Evolutionary conservation across 2,113 vertebrate species (phyloP).

Genomic region (Dasyprocta punctata): DNA sequence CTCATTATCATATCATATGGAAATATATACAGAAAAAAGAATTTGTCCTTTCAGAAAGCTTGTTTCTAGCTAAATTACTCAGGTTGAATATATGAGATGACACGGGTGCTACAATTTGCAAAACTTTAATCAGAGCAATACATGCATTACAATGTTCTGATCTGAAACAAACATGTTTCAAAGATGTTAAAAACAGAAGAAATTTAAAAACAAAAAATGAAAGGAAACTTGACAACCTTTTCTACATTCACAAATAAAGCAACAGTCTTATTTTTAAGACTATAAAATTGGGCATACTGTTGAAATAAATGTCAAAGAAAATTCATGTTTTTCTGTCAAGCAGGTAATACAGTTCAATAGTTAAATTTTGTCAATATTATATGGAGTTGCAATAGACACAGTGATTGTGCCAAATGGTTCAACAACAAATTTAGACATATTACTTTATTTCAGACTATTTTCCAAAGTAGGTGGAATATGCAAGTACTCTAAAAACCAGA

Average conservation of each 20-base stretch:
- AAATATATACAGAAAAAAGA: not conserved
- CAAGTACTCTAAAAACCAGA: not conserved
- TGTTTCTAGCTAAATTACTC: not conserved
- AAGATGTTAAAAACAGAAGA: not conserved
- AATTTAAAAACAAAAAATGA: not conserved
- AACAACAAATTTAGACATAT: constrained; percentile 52
- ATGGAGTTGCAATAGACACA: constrained; percentile 27
- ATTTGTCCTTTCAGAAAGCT: not conserved
- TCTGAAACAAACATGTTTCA: not conserved
- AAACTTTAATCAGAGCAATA: not conserved
- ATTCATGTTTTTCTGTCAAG: not conserved
- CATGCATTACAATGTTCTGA: not conserved
- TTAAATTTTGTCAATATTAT: constrained; percentile 24
- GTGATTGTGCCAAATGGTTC: constrained; percentile 33
- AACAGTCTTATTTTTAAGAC: not conserved
- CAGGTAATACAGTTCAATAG: not conserved
- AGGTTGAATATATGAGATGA: not conserved
- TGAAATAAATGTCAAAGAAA: constrained; percentile 40
- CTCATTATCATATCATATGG: not conserved
- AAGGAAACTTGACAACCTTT: not conserved
- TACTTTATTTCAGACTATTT: constrained; percentile 21
- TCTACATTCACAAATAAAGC: not conserved
- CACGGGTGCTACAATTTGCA: not conserved
- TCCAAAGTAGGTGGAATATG: not conserved
- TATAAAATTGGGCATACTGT: not conserved